Evolutionary conservation across 1,140 invertebrate genomes (phyloP), one percentile per base, ranked within the genome.

Genomic region (Lordiphosa clarofinis): DNA sequence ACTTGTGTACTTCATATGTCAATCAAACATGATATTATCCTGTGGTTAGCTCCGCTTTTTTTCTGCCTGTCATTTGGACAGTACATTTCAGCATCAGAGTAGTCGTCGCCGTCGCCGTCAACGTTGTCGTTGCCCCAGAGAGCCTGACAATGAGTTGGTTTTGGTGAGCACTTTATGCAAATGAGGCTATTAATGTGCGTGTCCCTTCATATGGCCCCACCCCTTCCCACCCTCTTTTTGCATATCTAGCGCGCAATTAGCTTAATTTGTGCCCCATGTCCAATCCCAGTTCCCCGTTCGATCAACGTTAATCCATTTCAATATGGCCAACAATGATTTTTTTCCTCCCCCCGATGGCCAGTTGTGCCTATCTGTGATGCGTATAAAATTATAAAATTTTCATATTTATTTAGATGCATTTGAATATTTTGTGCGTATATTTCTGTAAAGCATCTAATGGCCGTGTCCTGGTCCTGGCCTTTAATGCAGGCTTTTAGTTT

Each of bases 321-420:
- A 72, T 76, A 82, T 72, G 71, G 56, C 56, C 31, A 24, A 44
- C 59, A 57, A 71, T 56, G 65, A 56, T 66, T 57, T 66, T 65
- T 48, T 44, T 28, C 52, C 48, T 31, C 19, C 35, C 28, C 48
- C 56, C 54, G 36, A 55, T 57, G 56, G 53, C 28, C 28, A 31
- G 28, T 63, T 56, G 60, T 56, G 55, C 57, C 52, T 63, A 64
- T 79, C 56, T 73, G 57, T 62, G 54, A 59, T 73, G 70, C 61
- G 46, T 49, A 62, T 62, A 40, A 69, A 61, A 69, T 49, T 73
- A 84, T 84, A 84, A 76, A 73, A 84, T 82, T 42, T 54, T 76
- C 76, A 82, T 76, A 82, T 82, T 82, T 82, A 82, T 82, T 84
- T 84, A 76, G 78, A 82, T 65, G 56, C 78, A 82, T 82, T 84